phyloP scores from a whole-genome alignment of 2,797 vertebrate genomes.

The Gorsachius magnificus region DNA sequence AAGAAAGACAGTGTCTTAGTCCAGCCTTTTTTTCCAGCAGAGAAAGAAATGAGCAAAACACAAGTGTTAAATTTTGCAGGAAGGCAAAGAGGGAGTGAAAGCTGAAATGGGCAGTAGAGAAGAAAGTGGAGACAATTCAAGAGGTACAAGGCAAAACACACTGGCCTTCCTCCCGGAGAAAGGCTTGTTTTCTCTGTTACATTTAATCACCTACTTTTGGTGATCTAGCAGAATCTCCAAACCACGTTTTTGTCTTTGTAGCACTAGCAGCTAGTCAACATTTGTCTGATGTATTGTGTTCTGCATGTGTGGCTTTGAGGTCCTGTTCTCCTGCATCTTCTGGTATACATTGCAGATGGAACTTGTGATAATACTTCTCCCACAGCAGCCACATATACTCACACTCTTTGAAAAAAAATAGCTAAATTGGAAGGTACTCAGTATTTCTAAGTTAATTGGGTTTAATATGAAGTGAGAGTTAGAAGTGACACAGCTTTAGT shows the following conservation, averaged over 20 bases:
- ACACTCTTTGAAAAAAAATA: background rate
- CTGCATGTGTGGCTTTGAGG: background rate
- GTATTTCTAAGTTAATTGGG: slow-evolving; percentile 21
- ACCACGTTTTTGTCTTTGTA: background rate
- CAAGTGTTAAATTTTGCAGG: background rate
- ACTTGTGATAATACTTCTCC: background rate
- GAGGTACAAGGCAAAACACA: background rate
- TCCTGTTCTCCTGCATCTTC: background rate
- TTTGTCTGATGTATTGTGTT: background rate
- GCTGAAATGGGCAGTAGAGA: background rate
- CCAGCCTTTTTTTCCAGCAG: background rate
- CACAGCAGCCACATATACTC: background rate
- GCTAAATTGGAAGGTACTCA: background rate
- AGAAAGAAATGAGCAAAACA: background rate
- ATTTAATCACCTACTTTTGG: background rate
- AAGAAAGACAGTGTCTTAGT: background rate
- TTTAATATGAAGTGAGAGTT: slow-evolving; percentile 38
- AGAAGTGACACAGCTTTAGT: slow-evolving; percentile 15
- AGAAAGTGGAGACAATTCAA: background rate
- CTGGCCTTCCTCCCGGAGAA: background rate
- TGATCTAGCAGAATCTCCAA: background rate
- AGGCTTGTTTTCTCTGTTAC: background rate
- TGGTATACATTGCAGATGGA: background rate
- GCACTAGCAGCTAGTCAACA: background rate
- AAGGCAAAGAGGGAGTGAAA: background rate